Evolutionary conservation across 2,113 vertebrate genomes (phyloP), one percentile per base, ranked within the genome.

Genomic region (Cheirogaleus medius): DNA sequence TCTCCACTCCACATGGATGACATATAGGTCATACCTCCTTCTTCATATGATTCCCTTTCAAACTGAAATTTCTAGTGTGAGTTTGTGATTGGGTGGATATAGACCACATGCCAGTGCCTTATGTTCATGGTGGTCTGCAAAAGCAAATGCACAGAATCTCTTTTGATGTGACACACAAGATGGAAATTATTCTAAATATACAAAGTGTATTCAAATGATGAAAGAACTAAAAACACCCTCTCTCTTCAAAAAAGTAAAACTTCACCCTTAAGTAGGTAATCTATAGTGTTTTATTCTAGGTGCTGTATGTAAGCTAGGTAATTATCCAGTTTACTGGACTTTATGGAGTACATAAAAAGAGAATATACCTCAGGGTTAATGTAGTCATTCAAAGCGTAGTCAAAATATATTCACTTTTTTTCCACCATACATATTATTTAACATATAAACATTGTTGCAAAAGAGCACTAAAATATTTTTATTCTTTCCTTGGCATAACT

Each of bases 1-100:
- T 5, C 13, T 49, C 11, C 5, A 20, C 15, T 23, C 5, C 1
- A 12, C 42, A 0, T 5, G 29, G n/a, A 13, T 68, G 25, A 5
- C 25, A 20, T 14, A 27, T 13, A 34, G 10, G 6, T 6, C 8
- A 60, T 29, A 14, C 12, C 13, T n/a, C 5, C 27, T 73, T 71
- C 42, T 42, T 85, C 3, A 20, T 21, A 25, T n/a, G 21, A 42
- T 8, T 20, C 0, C 4, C 34, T 76, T 96, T 29, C 60, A 90
- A 58, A 56, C 58, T 42, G 7, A 42, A 66, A 87, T 77, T 13
- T 73, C 21, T 77, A 34, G 0, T 78, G 10, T 27, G n/a, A 9
- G 25, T 9, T 69, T 66, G 17, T 82, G 32, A 49, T 25, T 63
- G 15, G 18, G 64, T 77, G 20, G 29, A 42, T 4, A 78, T 27